These are phyloP conservation scores for Rhagium mordax DNA, from an alignment of 2,888 invertebrate species.

Conservation along the genomic window DNA sequence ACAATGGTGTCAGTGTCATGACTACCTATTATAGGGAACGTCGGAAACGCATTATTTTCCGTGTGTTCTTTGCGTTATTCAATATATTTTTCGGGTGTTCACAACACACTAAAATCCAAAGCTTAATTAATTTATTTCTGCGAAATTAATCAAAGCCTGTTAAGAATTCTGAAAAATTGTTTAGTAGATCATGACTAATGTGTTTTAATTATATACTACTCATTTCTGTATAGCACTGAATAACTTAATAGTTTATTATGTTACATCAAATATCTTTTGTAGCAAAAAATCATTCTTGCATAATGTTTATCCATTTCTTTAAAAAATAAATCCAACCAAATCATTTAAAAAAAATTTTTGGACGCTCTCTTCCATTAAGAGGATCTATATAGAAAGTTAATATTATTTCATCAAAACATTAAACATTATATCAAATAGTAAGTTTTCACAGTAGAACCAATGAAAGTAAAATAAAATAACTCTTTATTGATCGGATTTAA, in stretches of 20 bases:
- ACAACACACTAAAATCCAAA: not conserved
- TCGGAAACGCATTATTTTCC: not conserved
- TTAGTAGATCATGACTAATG: not conserved
- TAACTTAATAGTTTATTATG: too few relatives aligned
- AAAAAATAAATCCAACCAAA: too few relatives aligned
- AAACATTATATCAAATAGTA: not conserved
- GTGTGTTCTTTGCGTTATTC: not conserved
- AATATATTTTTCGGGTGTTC: not conserved
- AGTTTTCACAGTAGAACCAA: not conserved
- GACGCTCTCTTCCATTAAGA: too few relatives aligned
- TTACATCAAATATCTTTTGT: not conserved
- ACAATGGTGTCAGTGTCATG: not conserved
- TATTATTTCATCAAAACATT: not conserved
- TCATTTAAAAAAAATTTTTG: too few relatives aligned
- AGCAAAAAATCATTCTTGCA: too few relatives aligned
- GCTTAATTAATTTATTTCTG: not conserved
- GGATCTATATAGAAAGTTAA: too few relatives aligned
- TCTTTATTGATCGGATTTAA: constrained; percentile 11
- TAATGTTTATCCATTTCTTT: too few relatives aligned
- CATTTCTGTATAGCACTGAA: not conserved
- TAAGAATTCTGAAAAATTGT: not conserved
- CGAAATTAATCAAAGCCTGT: not conserved
- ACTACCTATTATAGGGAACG: not conserved
- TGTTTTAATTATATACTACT: not conserved
- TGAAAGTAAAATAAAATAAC: not conserved